Conservation (phyloP, 2,113 vertebrate genomes). For the Numenius arquata region DNA sequence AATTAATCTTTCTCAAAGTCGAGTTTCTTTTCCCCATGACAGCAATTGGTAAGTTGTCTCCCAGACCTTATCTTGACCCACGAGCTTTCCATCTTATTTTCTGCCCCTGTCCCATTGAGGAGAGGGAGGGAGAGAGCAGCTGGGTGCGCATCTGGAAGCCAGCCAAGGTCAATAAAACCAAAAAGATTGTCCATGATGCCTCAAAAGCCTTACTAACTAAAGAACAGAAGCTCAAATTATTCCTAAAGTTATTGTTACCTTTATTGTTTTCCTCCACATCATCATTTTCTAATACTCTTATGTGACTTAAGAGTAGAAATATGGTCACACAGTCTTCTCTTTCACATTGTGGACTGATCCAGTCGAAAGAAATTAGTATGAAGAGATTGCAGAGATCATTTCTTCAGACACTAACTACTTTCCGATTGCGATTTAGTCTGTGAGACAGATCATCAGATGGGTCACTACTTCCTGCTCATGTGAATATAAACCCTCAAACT, state of each 20-base stretch:
- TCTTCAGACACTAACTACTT: neutral
- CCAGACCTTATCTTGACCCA: neutral
- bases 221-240: neutral
- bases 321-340: neutral
- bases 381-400: neutral
- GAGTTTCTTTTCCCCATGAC: fast-evolving
- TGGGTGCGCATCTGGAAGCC: neutral
- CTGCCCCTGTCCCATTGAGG: neutral
- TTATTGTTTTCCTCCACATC: neutral
- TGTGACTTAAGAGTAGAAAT: neutral
- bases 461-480: neutral
- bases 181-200: neutral
- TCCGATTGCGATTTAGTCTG: neutral
- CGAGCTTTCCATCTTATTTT: neutral
- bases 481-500: neutral
- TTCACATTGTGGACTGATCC: neutral
- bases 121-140: neutral
- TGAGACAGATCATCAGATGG: neutral
- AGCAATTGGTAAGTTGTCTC: neutral
- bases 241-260: neutral
- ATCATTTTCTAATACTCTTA: neutral
- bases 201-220: neutral
- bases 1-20: neutral
- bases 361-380: neutral
- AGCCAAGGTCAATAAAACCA: neutral